Base-by-base conservation (phyloP, 2,113 vertebrate species). In the Lichenostomus cassidix region DNA sequence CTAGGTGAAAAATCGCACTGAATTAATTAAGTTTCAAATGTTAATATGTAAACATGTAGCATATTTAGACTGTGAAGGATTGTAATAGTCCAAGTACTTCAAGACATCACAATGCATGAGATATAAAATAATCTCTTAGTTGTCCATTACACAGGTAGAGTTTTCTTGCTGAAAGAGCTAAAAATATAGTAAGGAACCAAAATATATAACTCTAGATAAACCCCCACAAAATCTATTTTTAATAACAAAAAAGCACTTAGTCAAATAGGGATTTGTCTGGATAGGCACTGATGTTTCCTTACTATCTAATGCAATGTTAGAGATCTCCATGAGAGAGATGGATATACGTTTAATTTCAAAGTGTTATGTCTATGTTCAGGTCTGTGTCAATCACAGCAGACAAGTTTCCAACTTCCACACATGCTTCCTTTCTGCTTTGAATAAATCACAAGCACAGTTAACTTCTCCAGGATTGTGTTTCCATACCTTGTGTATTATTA, bases 321-420 rank as follows among this genome's bases (percentile, higher is more conserved):
- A 17, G 35, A 33, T 22, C 31, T 44, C 28, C 14, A 39, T 9
- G 19, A 83, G 15, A 58, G 18, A 79, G 37, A 42, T 4, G 47
- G 28, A 58, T 21, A 29, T 11, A 29, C 25, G n/a, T 47, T 58
- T 47, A 1, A 52, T 60, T 74, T 46, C 27, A 15, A 77, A 85
- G 4, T 47, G 6, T 23, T 81, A 2, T 28, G 6, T 28, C 27
- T 25, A 7, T 44, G 15, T 33, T 44, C 21, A 79, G 12, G 35
- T 65, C 11, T 1, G 0, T 35, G n/a, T 42, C 41, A 28, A 7
- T 27, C 56, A 67, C 19, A 70, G 10, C 0, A 63, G 27, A 35
- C 7, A 78, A 29, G 24, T 47, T 92, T 39, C n/a, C 42, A 77
- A 11, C 39, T 84, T 59, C 35, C 13, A 56, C 18, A 59, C 1